Evolutionary conservation across 2,797 vertebrate genomes (phyloP).

Genomic region (Amazona finschi): DNA sequence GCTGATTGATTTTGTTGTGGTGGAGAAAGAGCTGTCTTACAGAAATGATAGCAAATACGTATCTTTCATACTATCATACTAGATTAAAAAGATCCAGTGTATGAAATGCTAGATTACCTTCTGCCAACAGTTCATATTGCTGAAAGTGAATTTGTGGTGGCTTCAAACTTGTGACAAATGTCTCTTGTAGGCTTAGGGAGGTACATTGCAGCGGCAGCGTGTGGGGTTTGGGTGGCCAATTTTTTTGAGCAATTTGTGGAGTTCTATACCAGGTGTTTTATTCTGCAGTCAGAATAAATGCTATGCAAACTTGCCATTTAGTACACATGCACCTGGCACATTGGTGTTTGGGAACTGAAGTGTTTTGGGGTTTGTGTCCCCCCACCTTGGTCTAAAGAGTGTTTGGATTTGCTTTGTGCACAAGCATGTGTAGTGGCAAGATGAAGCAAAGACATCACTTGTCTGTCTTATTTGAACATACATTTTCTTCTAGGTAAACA

Average conservation of each 20-base stretch:
- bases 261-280: background rate
- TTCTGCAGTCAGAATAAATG: background rate
- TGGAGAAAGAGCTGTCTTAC: background rate
- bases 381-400: background rate
- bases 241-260: background rate
- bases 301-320: background rate
- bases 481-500: constrained; percentile 81
- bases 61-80: background rate
- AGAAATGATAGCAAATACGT: background rate
- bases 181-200: background rate
- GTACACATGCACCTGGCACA: background rate
- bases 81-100: background rate
- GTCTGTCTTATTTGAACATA: constrained; percentile 34
- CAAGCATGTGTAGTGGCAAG: background rate
- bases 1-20: background rate
- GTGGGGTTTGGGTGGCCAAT: background rate
- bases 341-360: background rate
- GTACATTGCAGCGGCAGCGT: background rate
- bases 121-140: background rate
- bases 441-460: background rate
- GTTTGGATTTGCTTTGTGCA: background rate
- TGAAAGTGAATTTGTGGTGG: background rate
- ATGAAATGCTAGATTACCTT: background rate
- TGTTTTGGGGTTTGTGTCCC: background rate
- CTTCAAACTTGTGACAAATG: background rate